These are phyloP conservation scores for Noctua pronuba DNA, from an alignment of 2,888 invertebrate species.

Conservation along the genomic window DNA sequence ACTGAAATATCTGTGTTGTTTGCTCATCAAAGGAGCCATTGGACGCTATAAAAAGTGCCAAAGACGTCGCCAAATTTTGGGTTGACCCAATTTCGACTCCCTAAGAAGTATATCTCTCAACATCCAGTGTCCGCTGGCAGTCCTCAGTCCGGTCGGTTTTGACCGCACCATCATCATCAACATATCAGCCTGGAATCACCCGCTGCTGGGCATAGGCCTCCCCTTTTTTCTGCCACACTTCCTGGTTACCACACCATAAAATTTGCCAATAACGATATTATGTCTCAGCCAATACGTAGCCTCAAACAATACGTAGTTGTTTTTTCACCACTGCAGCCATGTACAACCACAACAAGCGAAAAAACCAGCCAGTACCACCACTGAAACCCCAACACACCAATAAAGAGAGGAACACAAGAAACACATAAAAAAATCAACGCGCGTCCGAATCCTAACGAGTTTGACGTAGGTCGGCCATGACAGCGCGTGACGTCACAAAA, in stretches of 20 bases:
- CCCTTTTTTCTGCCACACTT: too few species aligned
- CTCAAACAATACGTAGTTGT: background rate
- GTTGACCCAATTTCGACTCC: background rate
- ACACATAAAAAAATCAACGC: constrained; percentile 65
- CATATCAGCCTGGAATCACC: too few species aligned
- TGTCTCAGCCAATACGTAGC: background rate
- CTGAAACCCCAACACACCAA: constrained; percentile 15
- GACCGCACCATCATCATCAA: background rate
- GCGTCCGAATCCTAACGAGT: constrained; percentile 52
- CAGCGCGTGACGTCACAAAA: constrained; percentile 66
- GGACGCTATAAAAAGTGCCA: background rate
- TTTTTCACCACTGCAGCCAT: background rate
- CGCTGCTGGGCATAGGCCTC: too few species aligned
- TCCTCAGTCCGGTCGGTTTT: background rate
- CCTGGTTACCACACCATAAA: too few species aligned
- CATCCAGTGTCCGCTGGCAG: background rate
- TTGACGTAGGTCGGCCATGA: constrained; percentile 66
- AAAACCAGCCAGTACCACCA: background rate
- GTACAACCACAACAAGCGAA: background rate
- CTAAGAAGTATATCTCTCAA: background rate
- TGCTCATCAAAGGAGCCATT: background rate
- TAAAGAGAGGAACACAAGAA: constrained; percentile 62
- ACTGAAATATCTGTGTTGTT: background rate
- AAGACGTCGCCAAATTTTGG: background rate
- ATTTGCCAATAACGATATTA: too few species aligned